Evolutionary conservation across 30 jellyfish, hydroid and myxozoan genomes (phyloP).

Genomic region (Phacellophora camtschatica): DNA sequence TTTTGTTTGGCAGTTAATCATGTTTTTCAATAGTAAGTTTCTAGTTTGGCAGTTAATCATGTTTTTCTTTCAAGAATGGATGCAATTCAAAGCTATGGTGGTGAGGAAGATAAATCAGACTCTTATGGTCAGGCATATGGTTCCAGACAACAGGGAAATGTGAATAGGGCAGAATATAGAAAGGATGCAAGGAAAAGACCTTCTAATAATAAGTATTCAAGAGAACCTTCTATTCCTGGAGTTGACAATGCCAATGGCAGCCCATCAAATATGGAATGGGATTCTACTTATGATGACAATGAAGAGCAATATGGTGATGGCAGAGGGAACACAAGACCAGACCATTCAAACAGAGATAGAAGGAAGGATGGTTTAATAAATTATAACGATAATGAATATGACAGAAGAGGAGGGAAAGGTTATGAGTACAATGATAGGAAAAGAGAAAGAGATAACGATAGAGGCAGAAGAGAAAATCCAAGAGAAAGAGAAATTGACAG

Average conservation of each 20-base stretch:
- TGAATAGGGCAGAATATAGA: background rate
- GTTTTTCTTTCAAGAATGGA: background rate
- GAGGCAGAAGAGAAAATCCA: background rate
- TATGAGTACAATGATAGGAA: background rate
- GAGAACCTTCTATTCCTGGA: too few species aligned
- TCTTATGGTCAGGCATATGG: background rate
- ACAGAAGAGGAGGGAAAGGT: background rate
- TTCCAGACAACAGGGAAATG: background rate
- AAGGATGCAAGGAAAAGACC: background rate
- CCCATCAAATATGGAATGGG: slow-evolving; percentile 52
- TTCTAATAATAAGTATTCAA: background rate
- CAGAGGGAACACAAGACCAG: background rate
- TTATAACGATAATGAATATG: background rate
- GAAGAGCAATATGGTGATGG: background rate
- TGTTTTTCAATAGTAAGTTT: too few species aligned
- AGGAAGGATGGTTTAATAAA: background rate
- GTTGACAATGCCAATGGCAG: background rate
- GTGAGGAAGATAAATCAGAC: background rate
- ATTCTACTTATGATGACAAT: slow-evolving; percentile 36
- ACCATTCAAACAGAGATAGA: background rate
- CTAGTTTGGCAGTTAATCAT: too few species aligned
- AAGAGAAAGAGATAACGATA: slow-evolving; percentile 14
- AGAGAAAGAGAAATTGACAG: slow-evolving; percentile 37
- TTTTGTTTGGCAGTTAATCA: too few species aligned
- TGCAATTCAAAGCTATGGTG: background rate